Conservation (phyloP, 2,797 vertebrate species). For the Crenuchus spilurus region DNA sequence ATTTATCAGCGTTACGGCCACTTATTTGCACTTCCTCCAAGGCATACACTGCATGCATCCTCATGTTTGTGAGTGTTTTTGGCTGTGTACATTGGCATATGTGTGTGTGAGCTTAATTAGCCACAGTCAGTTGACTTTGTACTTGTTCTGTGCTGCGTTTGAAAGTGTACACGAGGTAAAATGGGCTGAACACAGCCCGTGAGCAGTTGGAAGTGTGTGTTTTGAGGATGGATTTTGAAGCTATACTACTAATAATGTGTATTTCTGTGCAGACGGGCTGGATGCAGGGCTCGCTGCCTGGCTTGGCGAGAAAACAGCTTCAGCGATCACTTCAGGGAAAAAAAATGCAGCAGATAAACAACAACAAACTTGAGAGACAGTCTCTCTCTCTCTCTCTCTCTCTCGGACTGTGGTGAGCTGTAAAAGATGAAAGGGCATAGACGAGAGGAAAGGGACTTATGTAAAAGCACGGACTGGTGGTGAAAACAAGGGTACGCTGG, state of each 20-base stretch:
- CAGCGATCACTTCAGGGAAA: constrained; percentile 34
- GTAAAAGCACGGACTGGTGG: constrained; percentile 10
- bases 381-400: constrained; percentile 20
- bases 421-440: constrained; percentile 49
- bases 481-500: constrained; percentile 23
- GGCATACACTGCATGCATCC: background rate
- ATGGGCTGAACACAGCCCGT: constrained; percentile 11
- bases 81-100: constrained; percentile 15
- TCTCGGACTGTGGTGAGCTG: constrained; percentile 32
- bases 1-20: constrained; percentile 7
- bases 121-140: constrained; percentile 24
- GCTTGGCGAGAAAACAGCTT: constrained; percentile 16
- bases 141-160: constrained; percentile 25
- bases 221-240: constrained; percentile 21
- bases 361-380: constrained; percentile 49
- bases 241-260: constrained; percentile 17
- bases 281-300: constrained; percentile 7
- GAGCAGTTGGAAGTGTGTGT: constrained; percentile 4
- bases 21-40: constrained; percentile 9
- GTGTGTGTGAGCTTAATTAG: constrained; percentile 1
- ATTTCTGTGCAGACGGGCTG: constrained; percentile 30
- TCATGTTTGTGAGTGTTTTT: constrained; percentile 3
- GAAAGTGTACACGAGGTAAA: constrained; percentile 8
- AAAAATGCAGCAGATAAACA: constrained; percentile 48
- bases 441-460: constrained; percentile 24